Percentiles rank a stretch among this genome's conserved stretches.
phyloP scores from a whole-genome alignment of 2,888 invertebrate species.

The Melieria picta region DNA sequence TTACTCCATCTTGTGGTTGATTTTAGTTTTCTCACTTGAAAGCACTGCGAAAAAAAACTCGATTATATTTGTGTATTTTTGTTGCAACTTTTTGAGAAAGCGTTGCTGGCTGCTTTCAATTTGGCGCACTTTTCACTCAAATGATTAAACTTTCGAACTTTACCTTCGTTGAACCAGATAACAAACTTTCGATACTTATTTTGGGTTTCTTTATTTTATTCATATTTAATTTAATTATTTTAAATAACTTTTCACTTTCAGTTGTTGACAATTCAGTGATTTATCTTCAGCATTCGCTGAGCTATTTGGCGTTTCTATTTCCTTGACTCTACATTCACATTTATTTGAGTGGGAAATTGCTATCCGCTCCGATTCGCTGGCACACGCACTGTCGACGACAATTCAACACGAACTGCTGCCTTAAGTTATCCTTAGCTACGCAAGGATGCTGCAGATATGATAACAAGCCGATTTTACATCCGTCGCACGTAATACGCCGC shows the following conservation, averaged over 20 bases:
- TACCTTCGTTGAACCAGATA: too few relatives aligned
- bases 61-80: too few relatives aligned
- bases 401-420: conserved; percentile 49
- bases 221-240: not conserved
- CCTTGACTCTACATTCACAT: not conserved
- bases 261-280: not conserved
- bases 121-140: too few relatives aligned
- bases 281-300: not conserved
- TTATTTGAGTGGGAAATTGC: not conserved
- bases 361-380: conserved; percentile 33
- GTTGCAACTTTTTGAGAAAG: too few relatives aligned
- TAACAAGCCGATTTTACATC: conserved; percentile 32
- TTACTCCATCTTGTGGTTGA: too few relatives aligned
- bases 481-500: too few relatives aligned
- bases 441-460: conserved; percentile 36
- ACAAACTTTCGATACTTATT: too few relatives aligned
- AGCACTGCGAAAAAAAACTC: too few relatives aligned
- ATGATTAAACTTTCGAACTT: too few relatives aligned
- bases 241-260: not conserved
- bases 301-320: conserved; percentile 2
- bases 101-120: too few relatives aligned
- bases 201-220: not conserved
- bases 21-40: too few relatives aligned
- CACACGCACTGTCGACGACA: conserved; percentile 53
- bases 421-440: conserved; percentile 22